phyloP scores from a whole-genome alignment of 2,797 vertebrate species.

The Bucorvus abyssinicus region DNA sequence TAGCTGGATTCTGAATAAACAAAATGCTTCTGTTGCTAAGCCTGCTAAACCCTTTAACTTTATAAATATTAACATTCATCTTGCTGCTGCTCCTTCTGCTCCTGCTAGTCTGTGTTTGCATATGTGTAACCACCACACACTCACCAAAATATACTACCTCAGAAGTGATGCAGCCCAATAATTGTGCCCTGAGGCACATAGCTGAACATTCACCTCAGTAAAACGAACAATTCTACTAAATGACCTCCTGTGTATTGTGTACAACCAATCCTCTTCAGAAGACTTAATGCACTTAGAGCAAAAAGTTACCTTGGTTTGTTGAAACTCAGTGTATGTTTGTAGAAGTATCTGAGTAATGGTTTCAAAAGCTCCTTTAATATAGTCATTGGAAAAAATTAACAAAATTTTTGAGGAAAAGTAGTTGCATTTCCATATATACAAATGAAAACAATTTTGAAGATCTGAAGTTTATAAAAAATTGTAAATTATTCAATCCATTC shows the following conservation, averaged over 20 bases:
- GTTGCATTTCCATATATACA: background rate
- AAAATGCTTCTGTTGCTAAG: constrained; percentile 56
- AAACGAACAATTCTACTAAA: constrained; percentile 21
- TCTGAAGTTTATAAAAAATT: background rate
- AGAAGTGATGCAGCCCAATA: constrained; percentile 60
- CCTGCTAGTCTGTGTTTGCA: background rate
- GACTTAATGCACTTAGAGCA: background rate
- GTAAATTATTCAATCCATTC: background rate
- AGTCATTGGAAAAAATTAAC: background rate
- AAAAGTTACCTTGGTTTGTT: background rate
- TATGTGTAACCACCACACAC: constrained; percentile 54
- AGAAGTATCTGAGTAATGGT: background rate
- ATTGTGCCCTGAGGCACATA: constrained; percentile 47
- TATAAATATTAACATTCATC: constrained; percentile 63
- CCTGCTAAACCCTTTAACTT: constrained; percentile 61
- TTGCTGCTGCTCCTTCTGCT: background rate
- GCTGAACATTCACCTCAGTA: constrained; percentile 53
- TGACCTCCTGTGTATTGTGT: background rate
- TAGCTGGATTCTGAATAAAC: constrained; percentile 67
- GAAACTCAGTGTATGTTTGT: background rate
- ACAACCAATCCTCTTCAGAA: constrained; percentile 5
- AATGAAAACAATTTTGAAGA: background rate
- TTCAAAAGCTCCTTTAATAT: background rate
- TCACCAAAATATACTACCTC: constrained; percentile 48
- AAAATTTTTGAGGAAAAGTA: background rate